These are phyloP conservation scores for Paratilapia polleni DNA, from an alignment of 2,113 vertebrate genomes.

Conservation along the genomic window DNA sequence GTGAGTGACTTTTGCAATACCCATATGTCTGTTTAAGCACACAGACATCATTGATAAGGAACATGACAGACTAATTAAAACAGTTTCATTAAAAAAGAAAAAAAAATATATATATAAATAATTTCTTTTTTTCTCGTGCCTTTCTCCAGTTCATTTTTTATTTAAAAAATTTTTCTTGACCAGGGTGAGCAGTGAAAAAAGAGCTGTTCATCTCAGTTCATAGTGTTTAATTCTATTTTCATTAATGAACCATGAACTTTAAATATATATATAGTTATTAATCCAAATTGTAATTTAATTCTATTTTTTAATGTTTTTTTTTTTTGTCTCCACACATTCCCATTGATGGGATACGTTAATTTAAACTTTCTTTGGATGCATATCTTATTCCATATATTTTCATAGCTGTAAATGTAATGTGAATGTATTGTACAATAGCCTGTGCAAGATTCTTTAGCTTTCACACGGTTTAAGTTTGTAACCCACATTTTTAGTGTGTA, in stretches of 20 bases:
- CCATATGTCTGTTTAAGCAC: neutral
- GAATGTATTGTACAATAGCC: neutral
- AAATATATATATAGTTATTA: neutral
- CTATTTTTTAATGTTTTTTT: neutral
- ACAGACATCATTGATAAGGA: neutral
- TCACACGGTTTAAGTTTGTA: neutral
- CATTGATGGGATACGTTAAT: neutral
- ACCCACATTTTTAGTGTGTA: neutral
- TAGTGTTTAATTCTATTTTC: neutral
- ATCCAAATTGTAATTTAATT: neutral
- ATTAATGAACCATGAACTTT: neutral
- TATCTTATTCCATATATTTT: neutral
- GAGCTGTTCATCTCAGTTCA: neutral
- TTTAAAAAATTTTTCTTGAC: neutral
- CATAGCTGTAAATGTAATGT: neutral
- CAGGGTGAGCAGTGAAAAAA: neutral
- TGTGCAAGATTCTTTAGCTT: neutral
- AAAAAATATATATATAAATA: constrained; percentile 9
- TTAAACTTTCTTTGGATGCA: neutral
- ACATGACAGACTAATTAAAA: neutral
- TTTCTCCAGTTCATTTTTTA: neutral
- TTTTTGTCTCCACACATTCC: neutral
- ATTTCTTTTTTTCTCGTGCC: neutral
- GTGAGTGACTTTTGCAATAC: constrained; percentile 81
- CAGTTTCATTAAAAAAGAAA: neutral